A percentile compares a stretch with the other conserved stretches of the same genome.
phyloP scores from a whole-genome alignment of 1,140 invertebrate genomes.

The Periplaneta americana region DNA sequence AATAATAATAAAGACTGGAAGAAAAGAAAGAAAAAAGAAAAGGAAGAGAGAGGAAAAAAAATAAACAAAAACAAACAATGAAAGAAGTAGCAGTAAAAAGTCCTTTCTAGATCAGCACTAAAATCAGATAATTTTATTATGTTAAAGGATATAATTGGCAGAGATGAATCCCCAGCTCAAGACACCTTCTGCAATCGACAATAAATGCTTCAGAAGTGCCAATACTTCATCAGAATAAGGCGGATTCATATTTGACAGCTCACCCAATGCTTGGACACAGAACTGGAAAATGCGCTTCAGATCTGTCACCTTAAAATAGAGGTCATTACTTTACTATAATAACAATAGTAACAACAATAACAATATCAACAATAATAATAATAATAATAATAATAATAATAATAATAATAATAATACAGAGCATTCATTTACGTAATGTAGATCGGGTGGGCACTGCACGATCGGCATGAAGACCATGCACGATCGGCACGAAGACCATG shows the following conservation, averaged over 20 bases:
- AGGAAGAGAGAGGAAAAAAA: too few species aligned
- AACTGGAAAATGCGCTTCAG: constrained; percentile 75
- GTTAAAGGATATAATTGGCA: constrained; percentile 57
- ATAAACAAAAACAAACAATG: too few species aligned
- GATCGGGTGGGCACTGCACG: neutral
- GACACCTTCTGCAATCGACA: constrained; percentile 67
- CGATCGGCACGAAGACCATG: too few species aligned
- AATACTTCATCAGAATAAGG: constrained; percentile 46
- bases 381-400: neutral
- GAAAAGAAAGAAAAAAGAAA: too few species aligned
- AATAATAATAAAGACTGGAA: neutral
- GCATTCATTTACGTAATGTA: neutral
- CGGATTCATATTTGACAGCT: constrained; percentile 48
- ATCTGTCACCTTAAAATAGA: constrained; percentile 53
- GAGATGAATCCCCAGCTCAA: constrained; percentile 70
- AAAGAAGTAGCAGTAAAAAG: too few species aligned
- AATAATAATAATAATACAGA: neutral
- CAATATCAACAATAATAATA: neutral
- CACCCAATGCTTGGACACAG: constrained; percentile 49
- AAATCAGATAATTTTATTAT: constrained; percentile 19
- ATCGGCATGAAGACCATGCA: too few species aligned
- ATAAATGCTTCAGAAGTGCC: constrained; percentile 54
- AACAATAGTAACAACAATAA: too few species aligned
- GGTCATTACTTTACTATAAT: too few species aligned
- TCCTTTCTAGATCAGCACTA: neutral